Base-by-base conservation (phyloP, 1,140 invertebrate species). In the Drosophila rufa region DNA sequence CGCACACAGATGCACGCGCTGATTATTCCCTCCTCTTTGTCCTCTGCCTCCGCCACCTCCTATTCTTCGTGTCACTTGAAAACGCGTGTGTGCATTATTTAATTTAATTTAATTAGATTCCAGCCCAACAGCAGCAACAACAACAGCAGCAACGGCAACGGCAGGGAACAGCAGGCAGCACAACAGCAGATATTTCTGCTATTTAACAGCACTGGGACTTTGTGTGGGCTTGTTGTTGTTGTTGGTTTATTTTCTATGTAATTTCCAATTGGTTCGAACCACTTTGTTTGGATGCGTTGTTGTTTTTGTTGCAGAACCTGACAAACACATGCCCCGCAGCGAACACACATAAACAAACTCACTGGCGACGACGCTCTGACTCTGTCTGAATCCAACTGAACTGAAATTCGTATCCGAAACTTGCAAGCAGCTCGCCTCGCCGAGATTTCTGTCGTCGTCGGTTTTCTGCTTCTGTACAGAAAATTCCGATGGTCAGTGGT, bases 321-420 rank as follows among this genome's bases (percentile, higher is more conserved):
- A 66, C 46, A 71, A 53, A 71, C 47, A 55, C 38, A 47, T 69
- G 47, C 55, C 53, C 40, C 45, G 69, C 66, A 70, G 19, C 55
- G 60, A 84, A 80, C 80, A 79, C 84, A 84, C 87, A 89, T 89
- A 84, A 89, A 90, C 85, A 90, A 89, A 89, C 84, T 89, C 84
- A 89, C 84, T 74, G 81, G 82, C 86, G 83, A 86, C 83, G 84
- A 77, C 78, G 85, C 80, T 89, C 77, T 90, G 80, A 90, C 80
- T 87, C 78, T 87, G 73, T 76, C 84, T 87, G 77, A 87, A 87
- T 79, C 87, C 85, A 90, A 86, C 82, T 86, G 80, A 87, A 87
- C 80, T 87, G 79, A 87, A 86, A 59, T 84, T 53, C 74, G 77
- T 65, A 55, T 67, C 62, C 61, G 59, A 84, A 87, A 76, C 66